A percentile compares a stretch with the other conserved stretches of the same genome.
Evolutionary conservation across 2,888 invertebrate species (phyloP).

Genomic region (Melieria omissa): DNA sequence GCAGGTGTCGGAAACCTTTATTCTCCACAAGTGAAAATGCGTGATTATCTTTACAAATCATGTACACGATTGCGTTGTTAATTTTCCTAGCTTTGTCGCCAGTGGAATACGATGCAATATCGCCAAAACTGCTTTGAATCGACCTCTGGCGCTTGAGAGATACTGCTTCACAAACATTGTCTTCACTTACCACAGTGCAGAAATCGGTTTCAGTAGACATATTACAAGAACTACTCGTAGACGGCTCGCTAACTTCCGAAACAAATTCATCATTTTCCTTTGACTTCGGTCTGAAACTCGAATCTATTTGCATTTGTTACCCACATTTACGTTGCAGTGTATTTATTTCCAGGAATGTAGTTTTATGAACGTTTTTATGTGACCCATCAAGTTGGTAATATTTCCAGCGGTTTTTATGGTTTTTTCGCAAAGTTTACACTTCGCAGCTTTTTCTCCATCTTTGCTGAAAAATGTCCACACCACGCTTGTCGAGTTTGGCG

Average conservation of each 20-base stretch:
- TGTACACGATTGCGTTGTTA: slow-evolving; percentile 35
- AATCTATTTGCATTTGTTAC: background rate
- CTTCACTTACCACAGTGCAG: background rate
- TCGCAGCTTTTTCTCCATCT: slow-evolving; percentile 3
- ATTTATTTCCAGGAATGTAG: slow-evolving; percentile 5
- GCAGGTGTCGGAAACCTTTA: slow-evolving; percentile 11
- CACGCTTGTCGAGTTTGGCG: slow-evolving; percentile 11
- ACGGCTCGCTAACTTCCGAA: slow-evolving; percentile 3
- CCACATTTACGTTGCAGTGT: background rate
- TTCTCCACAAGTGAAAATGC: too few species aligned
- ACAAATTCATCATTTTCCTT: background rate
- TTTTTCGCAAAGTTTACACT: slow-evolving; percentile 20
- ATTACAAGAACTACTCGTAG: slow-evolving; percentile 1
- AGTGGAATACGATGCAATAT: slow-evolving; percentile 31
- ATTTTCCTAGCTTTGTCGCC: slow-evolving; percentile 26
- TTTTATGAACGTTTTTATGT: slow-evolving; percentile 9
- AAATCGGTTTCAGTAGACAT: background rate
- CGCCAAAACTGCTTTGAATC: slow-evolving; percentile 24
- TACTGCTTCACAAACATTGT: slow-evolving; percentile 1
- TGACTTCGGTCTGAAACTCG: background rate
- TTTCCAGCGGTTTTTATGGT: slow-evolving; percentile 22
- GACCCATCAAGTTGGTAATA: slow-evolving; percentile 4
- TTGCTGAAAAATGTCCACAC: slow-evolving; percentile 17
- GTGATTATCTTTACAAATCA: too few species aligned
- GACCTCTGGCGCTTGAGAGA: background rate